Evolutionary conservation across 2,113 vertebrate genomes (phyloP).

Genomic region (Nycticebus coucang): DNA sequence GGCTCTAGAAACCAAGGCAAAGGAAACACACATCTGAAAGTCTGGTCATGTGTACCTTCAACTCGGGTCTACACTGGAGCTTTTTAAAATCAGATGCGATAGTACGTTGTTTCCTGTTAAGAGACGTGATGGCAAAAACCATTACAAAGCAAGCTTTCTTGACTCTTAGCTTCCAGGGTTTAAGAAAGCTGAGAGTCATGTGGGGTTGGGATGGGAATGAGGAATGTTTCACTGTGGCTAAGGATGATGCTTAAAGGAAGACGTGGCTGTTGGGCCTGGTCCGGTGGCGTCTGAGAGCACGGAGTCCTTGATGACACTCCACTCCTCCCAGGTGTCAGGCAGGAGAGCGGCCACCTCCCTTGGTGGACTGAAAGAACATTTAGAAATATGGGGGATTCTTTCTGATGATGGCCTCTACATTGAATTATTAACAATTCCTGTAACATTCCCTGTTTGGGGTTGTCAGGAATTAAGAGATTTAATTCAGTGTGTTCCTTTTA

Average conservation of each 20-base stretch:
- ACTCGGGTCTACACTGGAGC: not conserved
- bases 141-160: conserved; percentile 61
- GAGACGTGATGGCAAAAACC: conserved; percentile 64
- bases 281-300: not conserved
- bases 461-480: not conserved
- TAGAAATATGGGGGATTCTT: not conserved
- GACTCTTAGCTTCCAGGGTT: not conserved
- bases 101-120: conserved; percentile 58
- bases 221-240: not conserved
- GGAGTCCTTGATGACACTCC: not conserved
- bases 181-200: not conserved
- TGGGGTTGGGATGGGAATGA: not conserved
- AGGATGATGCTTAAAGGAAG: not conserved
- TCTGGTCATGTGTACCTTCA: conserved; percentile 27
- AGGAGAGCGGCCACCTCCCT: not conserved
- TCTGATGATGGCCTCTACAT: not conserved
- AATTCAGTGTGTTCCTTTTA: not conserved
- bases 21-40: conserved; percentile 15
- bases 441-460: not conserved
- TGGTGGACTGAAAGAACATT: not conserved
- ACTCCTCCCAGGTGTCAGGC: not conserved
- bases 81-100: conserved; percentile 48
- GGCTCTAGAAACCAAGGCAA: conserved; percentile 68
- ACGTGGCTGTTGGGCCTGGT: not conserved
- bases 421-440: not conserved